Evolutionary conservation across 2,888 invertebrate genomes (phyloP).

Genomic region (Cordilura impudica): DNA sequence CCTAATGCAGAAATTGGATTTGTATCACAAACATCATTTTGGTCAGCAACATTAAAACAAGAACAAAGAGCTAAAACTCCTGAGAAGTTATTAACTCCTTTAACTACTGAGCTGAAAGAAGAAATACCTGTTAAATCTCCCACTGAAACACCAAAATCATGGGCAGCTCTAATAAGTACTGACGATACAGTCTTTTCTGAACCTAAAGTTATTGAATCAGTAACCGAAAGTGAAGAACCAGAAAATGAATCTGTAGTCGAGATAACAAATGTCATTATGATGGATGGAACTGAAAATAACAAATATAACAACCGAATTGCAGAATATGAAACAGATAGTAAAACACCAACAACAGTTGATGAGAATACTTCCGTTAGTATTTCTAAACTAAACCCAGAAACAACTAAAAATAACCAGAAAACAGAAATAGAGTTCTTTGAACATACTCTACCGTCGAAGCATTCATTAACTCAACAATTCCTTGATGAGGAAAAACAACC

Average conservation of each 20-base stretch:
- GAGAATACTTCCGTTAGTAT: not conserved
- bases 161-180: conserved; percentile 71
- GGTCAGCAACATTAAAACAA: conserved; percentile 73
- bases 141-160: conserved; percentile 70
- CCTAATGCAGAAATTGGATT: conserved; percentile 53
- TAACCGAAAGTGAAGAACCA: not conserved
- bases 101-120: conserved; percentile 54
- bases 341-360: not conserved
- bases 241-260: no score
- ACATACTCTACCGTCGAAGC: no score
- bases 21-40: conserved; percentile 71
- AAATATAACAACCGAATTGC: no score
- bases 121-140: conserved; percentile 70
- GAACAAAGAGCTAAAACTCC: conserved; percentile 54
- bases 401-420: not conserved
- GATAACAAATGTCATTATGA: no score
- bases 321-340: no score
- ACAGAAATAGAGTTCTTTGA: no score
- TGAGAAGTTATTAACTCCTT: not conserved
- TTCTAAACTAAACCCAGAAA: not conserved
- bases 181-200: conserved; percentile 68
- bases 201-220: no score
- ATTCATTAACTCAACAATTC: not conserved
- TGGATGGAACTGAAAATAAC: no score
- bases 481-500: not conserved